Evolutionary conservation across 2,113 vertebrate species (phyloP), one percentile per base, ranked within the genome.

Genomic region (Gavialis gangeticus): DNA sequence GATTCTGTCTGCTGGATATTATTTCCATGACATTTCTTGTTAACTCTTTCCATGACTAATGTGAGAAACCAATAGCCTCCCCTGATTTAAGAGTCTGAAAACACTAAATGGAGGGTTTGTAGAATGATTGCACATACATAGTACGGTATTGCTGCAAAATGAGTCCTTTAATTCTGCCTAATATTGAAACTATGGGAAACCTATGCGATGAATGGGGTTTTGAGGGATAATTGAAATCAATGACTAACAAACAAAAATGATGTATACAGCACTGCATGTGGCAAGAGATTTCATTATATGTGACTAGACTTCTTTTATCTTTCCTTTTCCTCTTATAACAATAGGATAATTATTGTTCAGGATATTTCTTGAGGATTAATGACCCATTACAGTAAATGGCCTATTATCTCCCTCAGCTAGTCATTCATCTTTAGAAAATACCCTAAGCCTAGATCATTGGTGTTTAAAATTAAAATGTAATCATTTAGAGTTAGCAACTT

Each of bases 401-500:
- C 12, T 5, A 34, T 71, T 21, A 71, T 21, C 67, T 22, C 30
- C 18, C 3, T 21, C 19, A 71, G 66, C 16, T 28, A 69, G 27
- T 69, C 89, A 17, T 89, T 93, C 82, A 87, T 79, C 30, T 46
- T 89, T 54, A 4, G 67, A 34, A 71, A 71, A 11, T 12, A 71
- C 21, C 10, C 34, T 73, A 5, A 89, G 30, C 17, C 81, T 69
- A n/a, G 25, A 46, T 85, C 0, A 69, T 46, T 92, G 22, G 75
- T 73, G 21, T 84, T 46, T 46, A 46, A 46, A 46, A 46, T 46
- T 92, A 80, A 84, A 96, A 66, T 3, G 28, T 27, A 84, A 56
- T 17, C 90, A 79, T 46, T 71, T 30, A 79, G 93, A 81, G 80
- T 24, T 87, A 91, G 55, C 30, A 87, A 21, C 75, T 90, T 90